phyloP scores from a whole-genome alignment of 2,888 invertebrate species.

The Erebia epiphron region DNA sequence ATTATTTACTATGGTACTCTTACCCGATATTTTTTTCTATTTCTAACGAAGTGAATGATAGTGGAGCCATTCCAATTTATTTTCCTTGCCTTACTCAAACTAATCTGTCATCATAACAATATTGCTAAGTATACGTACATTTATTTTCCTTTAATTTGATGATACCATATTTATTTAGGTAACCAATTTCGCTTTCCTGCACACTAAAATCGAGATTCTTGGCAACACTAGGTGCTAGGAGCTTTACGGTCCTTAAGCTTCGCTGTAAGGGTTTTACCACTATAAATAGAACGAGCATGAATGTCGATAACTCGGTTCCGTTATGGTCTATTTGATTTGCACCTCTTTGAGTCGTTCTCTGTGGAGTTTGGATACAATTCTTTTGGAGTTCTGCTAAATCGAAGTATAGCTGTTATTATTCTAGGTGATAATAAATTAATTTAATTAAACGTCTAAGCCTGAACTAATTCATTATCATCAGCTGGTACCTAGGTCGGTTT shows the following conservation, averaged over 20 bases:
- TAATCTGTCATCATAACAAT: no score
- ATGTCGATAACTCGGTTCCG: conserved; percentile 26
- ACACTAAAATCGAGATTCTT: not conserved
- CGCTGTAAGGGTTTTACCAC: conserved; percentile 62
- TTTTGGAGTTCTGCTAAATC: conserved; percentile 3
- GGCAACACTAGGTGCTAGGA: conserved; percentile 6
- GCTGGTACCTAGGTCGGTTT: no score
- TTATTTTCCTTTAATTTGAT: no score
- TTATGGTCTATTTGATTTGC: conserved; percentile 27
- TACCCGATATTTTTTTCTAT: no score
- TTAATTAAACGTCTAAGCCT: not conserved
- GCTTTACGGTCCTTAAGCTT: conserved; percentile 62
- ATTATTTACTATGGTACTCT: no score
- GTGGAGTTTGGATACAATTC: not conserved
- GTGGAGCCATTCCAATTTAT: no score
- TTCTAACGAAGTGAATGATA: no score
- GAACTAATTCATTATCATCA: not conserved
- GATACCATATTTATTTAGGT: no score
- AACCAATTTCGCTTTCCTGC: not conserved
- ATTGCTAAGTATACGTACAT: no score
- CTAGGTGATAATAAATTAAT: not conserved
- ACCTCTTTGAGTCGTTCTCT: conserved; percentile 31
- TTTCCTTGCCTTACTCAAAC: no score
- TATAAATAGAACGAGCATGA: conserved; percentile 33
- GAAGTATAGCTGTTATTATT: not conserved